A percentile compares a stretch with the other conserved stretches of the same genome.
Conservation (phyloP, 2,888 invertebrate genomes). For the Pseudanteris insignis region DNA sequence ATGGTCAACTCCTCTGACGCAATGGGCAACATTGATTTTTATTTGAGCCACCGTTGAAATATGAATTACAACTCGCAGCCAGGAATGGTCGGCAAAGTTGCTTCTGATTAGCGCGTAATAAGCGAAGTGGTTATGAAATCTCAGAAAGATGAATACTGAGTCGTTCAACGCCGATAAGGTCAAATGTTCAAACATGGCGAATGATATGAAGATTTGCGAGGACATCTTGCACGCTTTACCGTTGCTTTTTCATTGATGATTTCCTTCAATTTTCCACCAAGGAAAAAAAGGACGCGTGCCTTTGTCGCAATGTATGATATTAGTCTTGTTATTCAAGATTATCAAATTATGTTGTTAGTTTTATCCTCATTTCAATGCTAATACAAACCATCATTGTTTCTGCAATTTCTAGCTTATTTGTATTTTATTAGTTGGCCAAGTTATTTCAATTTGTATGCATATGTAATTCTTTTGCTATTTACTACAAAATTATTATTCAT, state of each 20-base stretch:
- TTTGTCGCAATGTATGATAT: constrained; percentile 6
- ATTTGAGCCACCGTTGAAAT: constrained; percentile 14
- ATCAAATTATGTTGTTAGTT: constrained; percentile 14
- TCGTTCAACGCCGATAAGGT: constrained; percentile 52
- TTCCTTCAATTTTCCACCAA: constrained; percentile 20
- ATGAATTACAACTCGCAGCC: constrained; percentile 49
- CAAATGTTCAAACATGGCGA: constrained; percentile 45
- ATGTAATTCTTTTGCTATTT: no score
- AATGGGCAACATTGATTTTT: constrained; percentile 16
- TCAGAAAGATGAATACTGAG: constrained; percentile 45
- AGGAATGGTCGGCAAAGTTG: constrained; percentile 47
- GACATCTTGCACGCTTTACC: constrained; percentile 14
- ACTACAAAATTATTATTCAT: no score
- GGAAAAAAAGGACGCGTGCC: constrained; percentile 14
- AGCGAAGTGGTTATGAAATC: constrained; percentile 54
- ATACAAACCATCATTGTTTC: constrained; percentile 1
- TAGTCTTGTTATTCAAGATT: constrained; percentile 15
- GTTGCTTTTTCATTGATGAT: constrained; percentile 25
- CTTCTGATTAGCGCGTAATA: constrained; percentile 51
- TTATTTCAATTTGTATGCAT: no score
- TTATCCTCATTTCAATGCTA: constrained; percentile 22
- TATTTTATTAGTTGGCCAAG: no score
- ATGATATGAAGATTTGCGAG: constrained; percentile 38
- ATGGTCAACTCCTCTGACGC: no score
- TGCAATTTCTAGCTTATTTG: no score